Conservation (phyloP, 2,888 invertebrate genomes). For the Andrena hattorfiana region DNA sequence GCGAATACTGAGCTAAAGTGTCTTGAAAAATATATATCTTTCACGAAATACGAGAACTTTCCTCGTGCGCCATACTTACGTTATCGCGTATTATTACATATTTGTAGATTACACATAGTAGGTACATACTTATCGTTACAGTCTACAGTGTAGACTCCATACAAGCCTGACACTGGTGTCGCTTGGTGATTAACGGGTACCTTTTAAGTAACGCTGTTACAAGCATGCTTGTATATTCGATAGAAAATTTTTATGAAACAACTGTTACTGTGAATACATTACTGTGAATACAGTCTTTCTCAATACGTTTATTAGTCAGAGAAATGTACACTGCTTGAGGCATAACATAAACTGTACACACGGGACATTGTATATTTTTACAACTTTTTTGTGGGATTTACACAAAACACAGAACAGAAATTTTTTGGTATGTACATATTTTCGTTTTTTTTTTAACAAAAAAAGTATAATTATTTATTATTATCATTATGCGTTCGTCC, state of each 20-base stretch:
- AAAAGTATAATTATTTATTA: too few species aligned
- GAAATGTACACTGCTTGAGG: background rate
- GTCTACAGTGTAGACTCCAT: background rate
- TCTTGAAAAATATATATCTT: background rate
- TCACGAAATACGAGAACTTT: background rate
- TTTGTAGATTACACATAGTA: background rate
- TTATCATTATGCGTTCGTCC: too few species aligned
- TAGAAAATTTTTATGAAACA: background rate
- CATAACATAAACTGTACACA: too few species aligned
- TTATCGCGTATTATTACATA: constrained; percentile 16
- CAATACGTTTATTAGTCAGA: background rate
- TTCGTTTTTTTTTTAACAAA: too few species aligned
- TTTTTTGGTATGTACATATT: too few species aligned
- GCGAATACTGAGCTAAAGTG: background rate
- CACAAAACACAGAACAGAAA: too few species aligned
- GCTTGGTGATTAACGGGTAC: constrained; percentile 4
- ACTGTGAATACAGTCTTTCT: too few species aligned
- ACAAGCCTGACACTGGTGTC: constrained; percentile 5
- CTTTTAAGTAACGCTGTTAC: constrained; percentile 1
- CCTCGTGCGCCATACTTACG: background rate
- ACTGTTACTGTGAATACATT: background rate
- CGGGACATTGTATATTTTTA: too few species aligned
- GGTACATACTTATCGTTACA: constrained; percentile 12
- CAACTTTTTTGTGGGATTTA: too few species aligned
- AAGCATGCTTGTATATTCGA: background rate